Percentiles rank a stretch among this genome's conserved stretches.
Evolutionary conservation across 2,797 vertebrate genomes (phyloP).

Genomic region (Eurystomus glaucurus): DNA sequence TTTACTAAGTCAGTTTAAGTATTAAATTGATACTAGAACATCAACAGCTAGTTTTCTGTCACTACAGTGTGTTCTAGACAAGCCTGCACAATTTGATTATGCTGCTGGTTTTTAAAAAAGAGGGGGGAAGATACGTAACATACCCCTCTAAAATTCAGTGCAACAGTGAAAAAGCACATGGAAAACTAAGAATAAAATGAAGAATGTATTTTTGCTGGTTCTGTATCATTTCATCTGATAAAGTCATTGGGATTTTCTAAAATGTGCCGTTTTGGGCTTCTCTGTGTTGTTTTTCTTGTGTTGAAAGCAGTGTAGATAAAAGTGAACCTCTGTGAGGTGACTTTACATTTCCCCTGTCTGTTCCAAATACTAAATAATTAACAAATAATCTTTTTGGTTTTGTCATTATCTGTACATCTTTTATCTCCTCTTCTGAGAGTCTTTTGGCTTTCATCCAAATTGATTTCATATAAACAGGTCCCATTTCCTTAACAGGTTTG

Average conservation of each 20-base stretch:
- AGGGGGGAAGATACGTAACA: background rate
- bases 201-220: background rate
- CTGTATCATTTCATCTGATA: background rate
- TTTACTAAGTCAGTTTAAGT: background rate
- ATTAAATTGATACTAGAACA: background rate
- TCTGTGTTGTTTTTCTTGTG: background rate
- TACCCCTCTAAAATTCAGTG: background rate
- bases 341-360: background rate
- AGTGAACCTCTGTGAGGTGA: background rate
- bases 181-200: background rate
- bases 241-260: background rate
- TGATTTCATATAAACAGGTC: background rate
- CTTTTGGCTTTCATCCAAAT: slow-evolving; percentile 16
- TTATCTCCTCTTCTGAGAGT: background rate
- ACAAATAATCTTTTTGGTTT: background rate
- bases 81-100: background rate
- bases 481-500: background rate
- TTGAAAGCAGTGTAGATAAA: background rate
- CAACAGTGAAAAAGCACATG: background rate
- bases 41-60: background rate
- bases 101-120: background rate
- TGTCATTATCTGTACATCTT: background rate
- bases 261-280: background rate
- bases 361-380: background rate
- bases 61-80: background rate